phyloP scores from a whole-genome alignment of 2,888 invertebrate species.

The Cactoblastis cactorum region DNA sequence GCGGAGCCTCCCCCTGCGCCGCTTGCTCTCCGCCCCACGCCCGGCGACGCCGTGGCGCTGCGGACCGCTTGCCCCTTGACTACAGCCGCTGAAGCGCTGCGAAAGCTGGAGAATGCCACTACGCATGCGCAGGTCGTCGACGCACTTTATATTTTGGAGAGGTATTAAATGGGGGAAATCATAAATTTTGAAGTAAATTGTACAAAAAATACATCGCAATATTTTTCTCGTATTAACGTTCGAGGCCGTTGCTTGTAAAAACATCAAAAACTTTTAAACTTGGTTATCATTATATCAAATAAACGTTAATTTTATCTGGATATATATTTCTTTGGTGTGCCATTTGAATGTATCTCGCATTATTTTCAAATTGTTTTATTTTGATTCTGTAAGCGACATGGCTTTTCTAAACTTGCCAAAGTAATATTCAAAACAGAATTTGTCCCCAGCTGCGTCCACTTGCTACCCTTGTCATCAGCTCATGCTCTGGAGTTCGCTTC shows the following conservation, averaged over 20 bases:
- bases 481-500: conserved; percentile 48
- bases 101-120: conserved; percentile 82
- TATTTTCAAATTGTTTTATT: too few species aligned
- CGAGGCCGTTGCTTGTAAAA: too few species aligned
- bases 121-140: conserved; percentile 79
- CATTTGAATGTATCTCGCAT: too few species aligned
- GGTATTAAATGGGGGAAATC: conserved; percentile 51
- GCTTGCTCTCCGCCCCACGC: conserved; percentile 40
- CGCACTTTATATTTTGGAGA: conserved; percentile 75
- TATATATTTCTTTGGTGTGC: too few species aligned
- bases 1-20: conserved; percentile 41
- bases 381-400: too few species aligned
- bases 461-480: conserved; percentile 48
- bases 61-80: conserved; percentile 74
- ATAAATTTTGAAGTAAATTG: too few species aligned
- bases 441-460: conserved; percentile 59
- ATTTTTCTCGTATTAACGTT: too few species aligned
- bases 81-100: conserved; percentile 73
- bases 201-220: too few species aligned
- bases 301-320: too few species aligned
- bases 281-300: too few species aligned
- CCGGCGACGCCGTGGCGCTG: conserved; percentile 66
- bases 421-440: conserved; percentile 8
- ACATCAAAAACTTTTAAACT: too few species aligned
- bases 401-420: too few species aligned